Evolutionary conservation across 2,113 vertebrate genomes (phyloP).

Genomic region (Vireo altiloquus): DNA sequence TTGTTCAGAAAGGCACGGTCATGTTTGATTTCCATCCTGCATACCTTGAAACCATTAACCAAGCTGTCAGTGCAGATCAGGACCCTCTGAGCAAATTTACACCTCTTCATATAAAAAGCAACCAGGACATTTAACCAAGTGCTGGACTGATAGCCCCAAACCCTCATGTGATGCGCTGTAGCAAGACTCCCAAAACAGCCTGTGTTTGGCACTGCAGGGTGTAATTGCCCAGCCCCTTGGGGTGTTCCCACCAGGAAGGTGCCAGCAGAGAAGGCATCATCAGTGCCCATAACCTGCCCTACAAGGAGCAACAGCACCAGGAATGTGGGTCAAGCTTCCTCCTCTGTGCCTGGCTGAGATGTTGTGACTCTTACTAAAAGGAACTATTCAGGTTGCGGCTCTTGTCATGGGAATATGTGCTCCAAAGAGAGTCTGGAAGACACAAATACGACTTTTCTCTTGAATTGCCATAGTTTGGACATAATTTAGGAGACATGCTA

Average conservation of each 20-base stretch:
- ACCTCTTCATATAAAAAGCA: not conserved
- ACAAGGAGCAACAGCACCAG: not conserved
- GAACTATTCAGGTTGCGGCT: not conserved
- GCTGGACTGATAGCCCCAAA: not conserved
- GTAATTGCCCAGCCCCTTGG: not conserved
- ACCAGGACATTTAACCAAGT: not conserved
- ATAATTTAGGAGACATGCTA: not conserved
- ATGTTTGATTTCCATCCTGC: not conserved
- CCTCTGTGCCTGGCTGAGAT: rapidly evolving
- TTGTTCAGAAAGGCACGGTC: not conserved
- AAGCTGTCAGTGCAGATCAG: not conserved
- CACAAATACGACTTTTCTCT: not conserved
- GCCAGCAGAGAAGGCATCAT: not conserved
- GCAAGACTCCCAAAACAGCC: not conserved
- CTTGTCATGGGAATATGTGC: not conserved
- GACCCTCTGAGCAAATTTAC: not conserved
- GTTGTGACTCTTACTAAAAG: not conserved
- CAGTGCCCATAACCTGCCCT: not conserved
- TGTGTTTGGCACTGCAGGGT: not conserved
- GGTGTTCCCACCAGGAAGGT: not conserved
- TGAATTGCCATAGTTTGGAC: not conserved
- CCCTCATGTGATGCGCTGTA: not conserved
- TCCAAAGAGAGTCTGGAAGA: not conserved
- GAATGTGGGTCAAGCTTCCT: not conserved
- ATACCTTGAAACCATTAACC: not conserved